Conservation (phyloP, 2,888 invertebrate genomes). For the Pristionchus japonicus region DNA sequence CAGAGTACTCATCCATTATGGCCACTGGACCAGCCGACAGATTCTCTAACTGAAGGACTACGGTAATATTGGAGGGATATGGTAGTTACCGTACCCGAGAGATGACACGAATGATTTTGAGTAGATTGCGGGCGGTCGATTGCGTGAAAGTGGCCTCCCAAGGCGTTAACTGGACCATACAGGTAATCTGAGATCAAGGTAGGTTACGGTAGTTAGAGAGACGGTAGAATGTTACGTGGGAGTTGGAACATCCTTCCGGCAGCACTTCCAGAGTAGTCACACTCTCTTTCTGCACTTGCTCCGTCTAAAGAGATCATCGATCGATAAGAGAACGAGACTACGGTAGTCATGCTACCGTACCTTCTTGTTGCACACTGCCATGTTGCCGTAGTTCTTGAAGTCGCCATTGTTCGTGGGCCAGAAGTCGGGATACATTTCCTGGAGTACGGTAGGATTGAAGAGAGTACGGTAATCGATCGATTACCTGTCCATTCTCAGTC, state of each 20-base stretch:
- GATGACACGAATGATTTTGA: slow-evolving; percentile 24
- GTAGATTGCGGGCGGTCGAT: slow-evolving; percentile 5
- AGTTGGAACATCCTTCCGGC: slow-evolving; percentile 29
- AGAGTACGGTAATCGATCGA: neutral
- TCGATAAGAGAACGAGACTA: too few relatives aligned
- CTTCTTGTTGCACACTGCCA: neutral
- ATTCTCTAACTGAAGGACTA: slow-evolving; percentile 6
- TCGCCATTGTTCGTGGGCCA: neutral
- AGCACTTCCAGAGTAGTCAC: neutral
- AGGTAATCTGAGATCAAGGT: neutral
- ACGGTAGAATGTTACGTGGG: neutral
- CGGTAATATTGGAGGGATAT: too few relatives aligned
- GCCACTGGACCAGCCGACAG: neutral
- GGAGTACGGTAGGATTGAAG: neutral
- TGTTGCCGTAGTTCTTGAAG: neutral
- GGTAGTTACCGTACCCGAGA: neutral
- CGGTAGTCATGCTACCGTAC: neutral
- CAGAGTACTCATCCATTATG: neutral
- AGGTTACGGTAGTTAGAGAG: neutral
- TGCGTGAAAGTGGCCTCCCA: neutral
- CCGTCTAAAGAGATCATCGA: neutral
- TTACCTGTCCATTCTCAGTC: neutral
- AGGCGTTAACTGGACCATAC: neutral
- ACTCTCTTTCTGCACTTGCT: neutral
- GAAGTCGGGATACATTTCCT: slow-evolving; percentile 11